Base-by-base conservation (phyloP, 1,140 invertebrate species). In the Drosophila repleta region DNA sequence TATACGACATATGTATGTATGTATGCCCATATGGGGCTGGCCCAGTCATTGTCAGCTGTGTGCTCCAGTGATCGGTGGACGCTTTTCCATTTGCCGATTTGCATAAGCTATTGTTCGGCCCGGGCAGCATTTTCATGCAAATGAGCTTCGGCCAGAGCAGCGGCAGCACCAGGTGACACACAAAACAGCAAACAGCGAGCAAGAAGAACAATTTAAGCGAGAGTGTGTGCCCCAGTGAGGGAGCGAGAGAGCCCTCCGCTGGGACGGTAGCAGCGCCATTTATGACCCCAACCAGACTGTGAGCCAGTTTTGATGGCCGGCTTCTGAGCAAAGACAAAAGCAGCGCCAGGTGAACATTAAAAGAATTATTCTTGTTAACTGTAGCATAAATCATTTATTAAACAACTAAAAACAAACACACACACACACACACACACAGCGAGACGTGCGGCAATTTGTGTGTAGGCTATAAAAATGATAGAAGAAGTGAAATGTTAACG, bases 401-500 rank as follows among this genome's bases (percentile, higher is more conserved):
- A 53, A 53, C 46, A 58, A 66, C 51, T 37, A 39, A 61, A 57
- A 55, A 29, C 32, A n/a, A 6, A 29, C 29, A 6, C 29, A 29
- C 29, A 29, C 26, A 45, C 52, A 55, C 10, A 55, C 52, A 20
- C 5, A 29, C 26, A 32, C 4, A 61, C 29, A 37, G 45, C 20
- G 20, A 24, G 21, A 32, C 29, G 15, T 15, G 21, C 26, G 48
- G 32, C 49, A 56, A 20, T 48, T 29, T 60, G 48, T 72, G 55
- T 67, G 24, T 53, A 39, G 39, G 70, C 18, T 26, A 62, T 62
- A 56, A 63, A 70, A 56, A n/a, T 43, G 32, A 48, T 69, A 68
- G 37, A 81, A 74, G 79, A 81, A 83, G 62, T 60, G 49, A 45
- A 85, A 81, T 77, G 73, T 70, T 68, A 53, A 61, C 64, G 39